These are phyloP conservation scores for Fulica atra DNA, from an alignment of 2,113 vertebrate genomes.

Conservation along the genomic window DNA sequence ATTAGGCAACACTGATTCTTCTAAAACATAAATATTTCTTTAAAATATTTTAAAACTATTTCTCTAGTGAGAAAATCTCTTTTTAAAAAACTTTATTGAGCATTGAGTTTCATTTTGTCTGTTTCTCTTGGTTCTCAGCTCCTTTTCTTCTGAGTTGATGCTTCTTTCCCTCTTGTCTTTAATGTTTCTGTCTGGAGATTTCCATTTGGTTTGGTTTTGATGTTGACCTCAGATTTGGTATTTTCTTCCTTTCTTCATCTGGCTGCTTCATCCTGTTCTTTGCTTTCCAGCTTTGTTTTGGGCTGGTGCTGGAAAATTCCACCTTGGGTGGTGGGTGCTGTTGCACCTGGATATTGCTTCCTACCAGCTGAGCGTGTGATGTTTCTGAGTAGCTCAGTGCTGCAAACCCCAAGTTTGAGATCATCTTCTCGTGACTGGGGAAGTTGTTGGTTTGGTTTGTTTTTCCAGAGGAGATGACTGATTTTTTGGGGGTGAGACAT, in stretches of 20 bases:
- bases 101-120: neutral
- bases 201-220: neutral
- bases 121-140: neutral
- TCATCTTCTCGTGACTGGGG: neutral
- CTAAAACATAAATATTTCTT: neutral
- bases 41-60: neutral
- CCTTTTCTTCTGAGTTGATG: neutral
- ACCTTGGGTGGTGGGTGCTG: neutral
- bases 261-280: neutral
- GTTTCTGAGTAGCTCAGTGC: neutral
- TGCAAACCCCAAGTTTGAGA: neutral
- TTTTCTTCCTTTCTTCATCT: neutral
- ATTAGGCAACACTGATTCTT: neutral
- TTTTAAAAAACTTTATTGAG: neutral
- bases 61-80: neutral
- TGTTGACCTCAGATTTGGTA: neutral
- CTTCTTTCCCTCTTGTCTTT: neutral
- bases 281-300: neutral
- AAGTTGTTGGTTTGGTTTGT: neutral
- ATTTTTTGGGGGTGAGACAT: neutral
- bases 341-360: neutral
- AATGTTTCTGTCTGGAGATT: neutral
- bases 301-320: neutral
- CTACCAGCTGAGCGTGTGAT: fast-evolving
- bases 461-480: neutral